phyloP scores from a whole-genome alignment of 2,797 vertebrate species.

The Carduelis carduelis region DNA sequence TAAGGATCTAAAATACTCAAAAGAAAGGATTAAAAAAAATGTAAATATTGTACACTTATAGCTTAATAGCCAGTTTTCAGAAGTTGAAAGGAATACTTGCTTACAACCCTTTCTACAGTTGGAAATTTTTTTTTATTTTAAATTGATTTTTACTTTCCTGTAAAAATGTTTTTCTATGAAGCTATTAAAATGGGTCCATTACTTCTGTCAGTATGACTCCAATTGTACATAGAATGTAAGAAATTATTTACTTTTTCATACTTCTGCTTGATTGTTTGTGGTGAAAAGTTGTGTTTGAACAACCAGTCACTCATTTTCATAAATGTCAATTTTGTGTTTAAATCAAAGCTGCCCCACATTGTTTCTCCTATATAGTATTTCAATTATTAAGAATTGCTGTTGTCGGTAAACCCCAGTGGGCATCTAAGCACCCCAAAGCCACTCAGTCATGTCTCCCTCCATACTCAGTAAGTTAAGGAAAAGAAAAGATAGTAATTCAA shows the following conservation, averaged over 20 bases:
- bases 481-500: neutral
- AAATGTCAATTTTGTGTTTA: neutral
- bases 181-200: neutral
- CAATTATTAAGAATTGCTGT: neutral
- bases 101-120: neutral
- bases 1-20: neutral
- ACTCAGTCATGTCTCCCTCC: neutral
- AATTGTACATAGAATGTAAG: neutral
- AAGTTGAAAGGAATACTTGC: neutral
- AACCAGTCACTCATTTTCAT: neutral
- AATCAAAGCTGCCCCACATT: neutral
- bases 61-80: neutral
- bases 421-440: neutral
- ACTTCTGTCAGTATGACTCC: neutral
- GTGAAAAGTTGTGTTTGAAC: neutral
- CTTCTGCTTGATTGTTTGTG: neutral
- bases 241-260: neutral
- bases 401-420: rapidly evolving
- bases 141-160: neutral
- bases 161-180: neutral
- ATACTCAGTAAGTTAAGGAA: neutral
- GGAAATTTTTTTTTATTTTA: neutral
- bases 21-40: neutral
- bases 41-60: neutral
- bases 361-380: neutral